Conservation (phyloP, 2,797 vertebrate genomes). For the Catamblyrhynchus diadema region DNA sequence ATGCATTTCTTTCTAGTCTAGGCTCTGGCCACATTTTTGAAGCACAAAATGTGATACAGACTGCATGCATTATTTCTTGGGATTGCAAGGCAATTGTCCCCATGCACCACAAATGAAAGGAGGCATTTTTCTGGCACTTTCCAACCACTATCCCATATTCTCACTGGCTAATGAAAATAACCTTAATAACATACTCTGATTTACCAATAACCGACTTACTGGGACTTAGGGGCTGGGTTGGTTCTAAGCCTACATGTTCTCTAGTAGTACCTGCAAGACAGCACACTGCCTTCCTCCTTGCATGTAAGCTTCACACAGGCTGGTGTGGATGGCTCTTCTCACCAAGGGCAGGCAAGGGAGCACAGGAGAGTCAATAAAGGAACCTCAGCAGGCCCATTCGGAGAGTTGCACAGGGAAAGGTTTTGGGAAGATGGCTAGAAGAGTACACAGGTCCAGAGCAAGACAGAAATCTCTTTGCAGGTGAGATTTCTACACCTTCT, state of each 20-base stretch:
- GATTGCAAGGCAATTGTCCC: background rate
- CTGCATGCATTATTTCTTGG: background rate
- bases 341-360: background rate
- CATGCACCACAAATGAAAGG: background rate
- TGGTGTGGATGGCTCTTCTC: background rate
- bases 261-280: background rate
- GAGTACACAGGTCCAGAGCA: background rate
- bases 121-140: background rate
- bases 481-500: background rate
- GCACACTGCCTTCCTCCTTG: background rate
- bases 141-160: background rate
- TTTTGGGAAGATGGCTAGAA: background rate
- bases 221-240: background rate
- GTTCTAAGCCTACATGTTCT: background rate
- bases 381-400: background rate
- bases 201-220: background rate
- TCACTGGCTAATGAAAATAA: background rate
- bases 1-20: background rate
- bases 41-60: background rate
- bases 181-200: background rate
- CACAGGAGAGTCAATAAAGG: background rate
- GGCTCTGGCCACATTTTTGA: background rate
- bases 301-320: background rate
- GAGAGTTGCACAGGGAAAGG: background rate
- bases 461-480: background rate